Percentiles rank a stretch among this genome's conserved stretches.
Conservation (phyloP, 2,113 vertebrate genomes). For the Isurus oxyrinchus region DNA sequence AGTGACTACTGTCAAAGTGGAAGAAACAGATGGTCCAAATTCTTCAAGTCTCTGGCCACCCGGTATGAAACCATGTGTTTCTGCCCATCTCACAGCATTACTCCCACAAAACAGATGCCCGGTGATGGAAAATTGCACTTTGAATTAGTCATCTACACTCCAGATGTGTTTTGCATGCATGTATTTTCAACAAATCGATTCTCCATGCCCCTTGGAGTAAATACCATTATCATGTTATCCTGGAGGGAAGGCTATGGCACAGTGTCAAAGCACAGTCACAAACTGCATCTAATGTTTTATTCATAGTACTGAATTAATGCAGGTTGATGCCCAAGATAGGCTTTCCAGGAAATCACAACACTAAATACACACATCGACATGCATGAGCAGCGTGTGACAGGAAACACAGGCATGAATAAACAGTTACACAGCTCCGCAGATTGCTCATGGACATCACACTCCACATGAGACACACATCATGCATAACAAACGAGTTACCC, state of each 20-base stretch:
- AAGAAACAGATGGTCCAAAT: constrained; percentile 9
- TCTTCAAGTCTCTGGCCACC: neutral
- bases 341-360: constrained; percentile 34
- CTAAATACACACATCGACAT: constrained; percentile 3
- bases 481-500: neutral
- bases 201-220: neutral
- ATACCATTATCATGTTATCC: constrained; percentile 20
- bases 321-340: constrained; percentile 13
- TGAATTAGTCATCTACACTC: constrained; percentile 13
- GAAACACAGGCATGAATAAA: constrained; percentile 26
- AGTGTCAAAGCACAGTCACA: neutral
- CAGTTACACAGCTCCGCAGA: neutral
- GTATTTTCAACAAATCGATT: constrained; percentile 19
- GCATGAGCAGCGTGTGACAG: constrained; percentile 20
- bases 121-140: neutral
- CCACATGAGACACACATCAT: neutral
- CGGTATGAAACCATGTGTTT: neutral
- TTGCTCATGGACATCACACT: neutral
- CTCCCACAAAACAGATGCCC: constrained; percentile 10
- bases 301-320: constrained; percentile 30
- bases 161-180: neutral
- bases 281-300: constrained; percentile 35
- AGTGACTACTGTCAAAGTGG: neutral
- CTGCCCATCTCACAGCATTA: constrained; percentile 24
- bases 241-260: neutral